phyloP scores from a whole-genome alignment of 1,140 invertebrate genomes.

The Caenorhabditis brenneri region DNA sequence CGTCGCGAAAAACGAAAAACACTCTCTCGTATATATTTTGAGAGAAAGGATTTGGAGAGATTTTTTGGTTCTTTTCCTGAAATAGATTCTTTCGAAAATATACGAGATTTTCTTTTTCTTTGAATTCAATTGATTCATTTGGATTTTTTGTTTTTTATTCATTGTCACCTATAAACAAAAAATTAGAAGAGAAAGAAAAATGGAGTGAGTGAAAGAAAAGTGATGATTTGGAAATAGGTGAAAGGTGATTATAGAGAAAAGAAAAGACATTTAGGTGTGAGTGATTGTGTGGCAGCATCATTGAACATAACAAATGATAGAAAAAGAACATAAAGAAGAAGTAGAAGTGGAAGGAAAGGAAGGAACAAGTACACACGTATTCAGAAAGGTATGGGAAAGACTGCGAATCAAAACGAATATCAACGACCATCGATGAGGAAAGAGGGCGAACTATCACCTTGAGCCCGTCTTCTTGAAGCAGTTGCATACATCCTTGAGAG shows the following conservation, averaged over 20 bases:
- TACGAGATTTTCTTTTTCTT: not conserved
- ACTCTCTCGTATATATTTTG: not conserved
- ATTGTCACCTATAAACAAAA: conserved; percentile 36
- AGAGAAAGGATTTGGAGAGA: not conserved
- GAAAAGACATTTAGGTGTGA: conserved; percentile 38
- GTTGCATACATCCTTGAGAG: conserved; percentile 50
- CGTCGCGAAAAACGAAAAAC: not conserved
- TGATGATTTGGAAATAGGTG: conserved; percentile 1
- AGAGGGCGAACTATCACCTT: conserved; percentile 49
- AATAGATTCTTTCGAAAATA: not conserved
- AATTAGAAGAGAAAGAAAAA: conserved; percentile 1
- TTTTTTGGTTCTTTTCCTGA: conserved; percentile 17
- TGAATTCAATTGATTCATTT: too few relatives aligned
- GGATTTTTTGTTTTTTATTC: not conserved
- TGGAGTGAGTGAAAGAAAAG: not conserved
- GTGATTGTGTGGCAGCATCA: not conserved
- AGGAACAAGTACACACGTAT: not conserved
- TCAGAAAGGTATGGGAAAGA: conserved; percentile 8
- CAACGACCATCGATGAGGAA: conserved; percentile 53
- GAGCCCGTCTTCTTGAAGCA: conserved; percentile 44
- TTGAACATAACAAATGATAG: conserved; percentile 10
- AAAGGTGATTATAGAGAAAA: not conserved
- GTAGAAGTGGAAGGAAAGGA: not conserved
- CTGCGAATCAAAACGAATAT: conserved; percentile 40
- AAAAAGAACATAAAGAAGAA: not conserved